These are phyloP conservation scores for Drosophila incognita DNA, from an alignment of 2,888 invertebrate species.

Conservation along the genomic window DNA sequence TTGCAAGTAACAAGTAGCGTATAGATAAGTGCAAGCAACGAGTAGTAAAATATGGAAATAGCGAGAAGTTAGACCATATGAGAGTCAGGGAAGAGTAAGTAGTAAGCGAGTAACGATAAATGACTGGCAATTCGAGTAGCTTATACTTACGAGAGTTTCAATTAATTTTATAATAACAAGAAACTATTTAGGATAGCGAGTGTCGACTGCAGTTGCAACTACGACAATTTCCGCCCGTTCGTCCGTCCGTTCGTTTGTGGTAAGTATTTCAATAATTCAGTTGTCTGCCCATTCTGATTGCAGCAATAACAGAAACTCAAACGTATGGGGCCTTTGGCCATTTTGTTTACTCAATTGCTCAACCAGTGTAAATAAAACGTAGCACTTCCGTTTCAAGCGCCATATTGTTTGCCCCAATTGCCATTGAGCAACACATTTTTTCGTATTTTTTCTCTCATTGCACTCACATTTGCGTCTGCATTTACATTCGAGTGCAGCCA, in stretches of 20 bases:
- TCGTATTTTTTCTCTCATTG: slow-evolving; percentile 57
- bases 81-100: no score
- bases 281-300: slow-evolving; percentile 44
- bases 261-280: slow-evolving; percentile 52
- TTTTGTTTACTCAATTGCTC: slow-evolving; percentile 68
- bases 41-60: neutral
- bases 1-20: neutral
- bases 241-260: slow-evolving; percentile 8
- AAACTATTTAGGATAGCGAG: neutral
- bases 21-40: neutral
- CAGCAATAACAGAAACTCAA: slow-evolving; percentile 1
- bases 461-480: slow-evolving; percentile 10
- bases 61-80: neutral
- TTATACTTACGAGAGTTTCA: neutral
- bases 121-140: no score
- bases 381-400: slow-evolving; percentile 57
- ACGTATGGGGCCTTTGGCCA: slow-evolving; percentile 35
- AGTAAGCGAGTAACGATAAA: neutral
- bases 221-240: neutral
- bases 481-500: slow-evolving; percentile 7
- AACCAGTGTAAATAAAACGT: slow-evolving; percentile 68
- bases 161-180: neutral
- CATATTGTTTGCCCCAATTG: slow-evolving; percentile 67
- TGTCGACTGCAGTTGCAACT: neutral
- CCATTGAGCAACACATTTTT: slow-evolving; percentile 60